Evolutionary conservation across 2,113 vertebrate genomes (phyloP).

Genomic region (Corynorhinus townsendii): DNA sequence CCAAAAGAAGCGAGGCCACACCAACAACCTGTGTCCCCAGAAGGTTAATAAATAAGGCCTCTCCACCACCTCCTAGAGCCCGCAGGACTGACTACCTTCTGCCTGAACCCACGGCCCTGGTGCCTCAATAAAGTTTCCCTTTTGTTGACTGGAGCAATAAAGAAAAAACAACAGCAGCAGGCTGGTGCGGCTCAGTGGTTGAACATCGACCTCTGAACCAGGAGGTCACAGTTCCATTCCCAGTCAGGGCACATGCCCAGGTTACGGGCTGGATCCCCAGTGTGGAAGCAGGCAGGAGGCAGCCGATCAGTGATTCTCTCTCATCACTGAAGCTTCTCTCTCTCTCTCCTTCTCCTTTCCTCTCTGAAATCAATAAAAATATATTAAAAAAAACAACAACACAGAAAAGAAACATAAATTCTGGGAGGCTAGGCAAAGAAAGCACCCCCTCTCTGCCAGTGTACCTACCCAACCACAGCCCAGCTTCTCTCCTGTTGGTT

Average conservation of each 20-base stretch:
- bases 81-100: neutral
- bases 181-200: too few species aligned
- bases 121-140: neutral
- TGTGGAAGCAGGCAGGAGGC: too few species aligned
- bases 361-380: too few species aligned
- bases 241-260: too few species aligned
- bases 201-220: too few species aligned
- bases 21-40: neutral
- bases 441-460: neutral
- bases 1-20: neutral
- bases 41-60: neutral
- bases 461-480: neutral
- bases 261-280: too few species aligned
- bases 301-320: too few species aligned
- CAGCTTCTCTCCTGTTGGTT: neutral
- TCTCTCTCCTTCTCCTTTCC: too few species aligned
- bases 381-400: neutral
- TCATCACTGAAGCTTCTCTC: too few species aligned
- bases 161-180: neutral
- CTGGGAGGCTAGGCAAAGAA: neutral
- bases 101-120: neutral
- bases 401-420: conserved; percentile 23
- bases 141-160: neutral
- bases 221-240: too few species aligned
- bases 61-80: neutral